Base-by-base conservation (phyloP, 2,888 invertebrate genomes). In the Anagyrus pseudococci region DNA sequence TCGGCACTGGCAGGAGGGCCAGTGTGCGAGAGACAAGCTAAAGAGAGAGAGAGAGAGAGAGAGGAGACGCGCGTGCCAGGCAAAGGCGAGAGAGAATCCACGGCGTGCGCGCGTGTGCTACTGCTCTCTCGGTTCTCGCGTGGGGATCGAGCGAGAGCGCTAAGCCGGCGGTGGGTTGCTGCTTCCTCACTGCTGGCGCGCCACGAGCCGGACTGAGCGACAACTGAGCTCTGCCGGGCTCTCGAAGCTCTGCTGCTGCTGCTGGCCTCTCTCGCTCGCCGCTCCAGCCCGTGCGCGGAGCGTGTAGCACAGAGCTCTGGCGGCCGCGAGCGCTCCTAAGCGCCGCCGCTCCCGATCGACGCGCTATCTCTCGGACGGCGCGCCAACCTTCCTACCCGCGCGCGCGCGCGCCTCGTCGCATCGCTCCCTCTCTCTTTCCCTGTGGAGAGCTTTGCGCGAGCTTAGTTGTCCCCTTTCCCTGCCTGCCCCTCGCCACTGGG, bases 341-440 rank as follows among this genome's bases (percentile, higher is more conserved):
- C 62, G 84, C 83, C 84, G 84, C 83, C 83, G 82, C 79, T 50
- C 50, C 58, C 64, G 80, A 82, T 77, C 78, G 80, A 79, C 81
- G 82, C 84, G 84, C 85, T 82, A 84, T 84, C 85, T 85, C 82
- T 79, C 82, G 83, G 82, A 75, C 69, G 70, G 72, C 78, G 77
- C 68, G 64, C 37, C 61, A 75, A 76, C 70, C 62, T 56, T 13
- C 64, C 56, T 61, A 63, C 55, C 43, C 53, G 49, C 55, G 59
- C 53, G 49, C 55, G 13, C 17, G 17, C 44, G 37, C 17, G 47
- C 56, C 26, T 29, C 47, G 37, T 2, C 23, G 22, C 25, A 25
- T 40, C 17, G 19, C 20, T 17, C 26, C 15, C 55, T 40, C 29
- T 25, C 49, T n/a, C 50, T 50, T 3, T 37, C 33, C 8, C 10